Evolutionary conservation across 2,888 invertebrate genomes (phyloP).

Genomic region (Melieria crassipennis): DNA sequence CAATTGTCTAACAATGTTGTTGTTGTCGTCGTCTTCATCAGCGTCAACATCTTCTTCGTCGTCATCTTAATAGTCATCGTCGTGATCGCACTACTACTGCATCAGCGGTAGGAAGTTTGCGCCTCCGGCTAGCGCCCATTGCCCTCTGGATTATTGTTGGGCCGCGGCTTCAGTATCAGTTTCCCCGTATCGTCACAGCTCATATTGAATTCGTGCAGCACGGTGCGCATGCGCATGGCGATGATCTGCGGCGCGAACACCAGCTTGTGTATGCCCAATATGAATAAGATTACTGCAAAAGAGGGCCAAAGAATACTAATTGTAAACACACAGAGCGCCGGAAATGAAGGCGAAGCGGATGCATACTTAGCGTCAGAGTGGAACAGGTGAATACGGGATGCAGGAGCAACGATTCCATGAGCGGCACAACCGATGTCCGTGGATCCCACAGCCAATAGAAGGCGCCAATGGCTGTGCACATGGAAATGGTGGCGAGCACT

Average conservation of each 20-base stretch:
- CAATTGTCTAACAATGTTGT: background rate
- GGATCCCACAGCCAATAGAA: slow-evolving; percentile 98
- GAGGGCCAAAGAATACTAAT: slow-evolving; percentile 15
- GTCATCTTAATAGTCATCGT: background rate
- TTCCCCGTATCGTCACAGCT: slow-evolving; percentile 98
- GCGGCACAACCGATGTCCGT: slow-evolving; percentile 88
- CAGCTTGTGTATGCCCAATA: slow-evolving; percentile 93
- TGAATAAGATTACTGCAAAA: slow-evolving; percentile 81
- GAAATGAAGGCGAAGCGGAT: background rate
- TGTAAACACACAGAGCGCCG: background rate
- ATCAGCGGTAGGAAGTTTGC: background rate
- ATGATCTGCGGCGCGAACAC: slow-evolving; percentile 97
- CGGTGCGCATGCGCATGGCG: slow-evolving; percentile 88
- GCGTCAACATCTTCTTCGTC: background rate
- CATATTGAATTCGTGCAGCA: slow-evolving; percentile 96
- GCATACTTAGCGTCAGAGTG: slow-evolving; percentile 80
- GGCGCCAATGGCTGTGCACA: slow-evolving; percentile 92
- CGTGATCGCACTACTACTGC: background rate
- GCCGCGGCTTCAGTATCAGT: slow-evolving; percentile 90
- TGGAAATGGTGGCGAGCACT: slow-evolving; percentile 83
- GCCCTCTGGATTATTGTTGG: slow-evolving; percentile 66
- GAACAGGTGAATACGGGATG: slow-evolving; percentile 95
- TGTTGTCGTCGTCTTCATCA: too few species aligned
- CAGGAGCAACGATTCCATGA: slow-evolving; percentile 90
- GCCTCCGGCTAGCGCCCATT: slow-evolving; percentile 1